Base-by-base conservation (phyloP, 2,113 vertebrate species). In the Siniperca chuatsi region DNA sequence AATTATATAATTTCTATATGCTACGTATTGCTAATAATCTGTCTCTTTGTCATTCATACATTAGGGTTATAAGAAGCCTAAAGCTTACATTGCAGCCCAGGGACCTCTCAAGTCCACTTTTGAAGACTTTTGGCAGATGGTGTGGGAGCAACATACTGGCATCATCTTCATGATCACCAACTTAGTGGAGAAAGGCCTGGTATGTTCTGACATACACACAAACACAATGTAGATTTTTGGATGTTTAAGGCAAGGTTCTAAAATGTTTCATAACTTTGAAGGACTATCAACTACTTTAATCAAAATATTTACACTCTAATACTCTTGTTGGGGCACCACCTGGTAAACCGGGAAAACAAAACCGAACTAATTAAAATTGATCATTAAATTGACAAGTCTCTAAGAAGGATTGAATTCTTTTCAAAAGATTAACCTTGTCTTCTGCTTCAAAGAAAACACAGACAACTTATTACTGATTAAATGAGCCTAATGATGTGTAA, bases 161-260 rank as follows among this genome's bases (percentile, higher is more conserved):
- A 94, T 99, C 94, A 97, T 99, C 82, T 94, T 99, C 86, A 99
- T 99, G 98, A 99, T 99, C 93, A 99, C 97, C 25, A 99, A 99
- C 94, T 96, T 99, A 65, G 97, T 99, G 92, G 98, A 99, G 94
- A 99, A 99, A 96, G 98, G 98, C 94, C 94, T 97, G 90, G 98
- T 99, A 97, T 92, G 97, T 94, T 84, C 18, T 33, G 21, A 81
- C 48, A 50, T 1, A 11, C 10, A 67, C 35, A 80, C 15, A 37
- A 18, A 35, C 12, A 35, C 35, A 46, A 1, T 42, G 7, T n/a
- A 58, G 23, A 55, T 18, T 16, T 52, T 64, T 23, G 16, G 25
- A 35, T 29, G 10, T 52, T 20, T 71, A 9, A 13, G 3, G 18
- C 35, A 62, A 46, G 13, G 29, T 75, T 66, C 8, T 10, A 12